Evolutionary conservation across 2,888 invertebrate genomes (phyloP).

Genomic region (Maniola hyperantus): DNA sequence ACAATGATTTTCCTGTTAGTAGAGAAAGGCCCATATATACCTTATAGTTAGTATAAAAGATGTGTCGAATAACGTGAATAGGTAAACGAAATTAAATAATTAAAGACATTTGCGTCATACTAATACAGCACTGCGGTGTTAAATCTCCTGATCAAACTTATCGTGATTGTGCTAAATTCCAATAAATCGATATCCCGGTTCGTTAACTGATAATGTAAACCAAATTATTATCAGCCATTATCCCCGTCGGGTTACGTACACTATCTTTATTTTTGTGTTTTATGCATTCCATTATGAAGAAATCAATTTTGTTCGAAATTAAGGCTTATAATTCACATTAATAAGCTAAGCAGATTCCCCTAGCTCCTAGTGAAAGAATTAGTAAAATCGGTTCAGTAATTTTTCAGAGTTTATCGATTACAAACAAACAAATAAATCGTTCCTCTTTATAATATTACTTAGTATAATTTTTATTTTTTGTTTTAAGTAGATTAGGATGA

Average conservation of each 20-base stretch:
- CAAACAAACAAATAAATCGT: too few relatives aligned
- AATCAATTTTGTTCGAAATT: background rate
- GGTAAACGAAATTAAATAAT: slow-evolving; percentile 29
- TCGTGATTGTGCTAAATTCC: slow-evolving; percentile 49
- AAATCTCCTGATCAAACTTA: slow-evolving; percentile 52
- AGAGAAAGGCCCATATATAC: too few relatives aligned
- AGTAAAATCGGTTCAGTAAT: too few relatives aligned
- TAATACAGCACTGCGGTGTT: slow-evolving; percentile 35
- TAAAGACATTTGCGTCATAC: background rate
- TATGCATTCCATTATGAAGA: slow-evolving; percentile 17
- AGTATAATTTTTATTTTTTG: too few relatives aligned
- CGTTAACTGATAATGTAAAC: slow-evolving; percentile 53
- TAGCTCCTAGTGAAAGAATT: too few relatives aligned
- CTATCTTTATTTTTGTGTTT: slow-evolving; percentile 37
- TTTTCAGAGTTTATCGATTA: too few relatives aligned
- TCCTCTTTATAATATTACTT: too few relatives aligned
- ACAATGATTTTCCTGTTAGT: too few relatives aligned
- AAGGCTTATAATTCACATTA: background rate
- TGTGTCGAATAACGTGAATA: too few relatives aligned
- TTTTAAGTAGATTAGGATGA: background rate
- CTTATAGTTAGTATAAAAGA: too few relatives aligned
- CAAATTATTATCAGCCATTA: slow-evolving; percentile 45
- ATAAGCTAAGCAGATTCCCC: too few relatives aligned
- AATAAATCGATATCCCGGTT: slow-evolving; percentile 55
- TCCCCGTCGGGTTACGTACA: slow-evolving; percentile 33